These are phyloP conservation scores for Polypterus bichir DNA, from an alignment of 2,113 vertebrate species.

Conservation along the genomic window DNA sequence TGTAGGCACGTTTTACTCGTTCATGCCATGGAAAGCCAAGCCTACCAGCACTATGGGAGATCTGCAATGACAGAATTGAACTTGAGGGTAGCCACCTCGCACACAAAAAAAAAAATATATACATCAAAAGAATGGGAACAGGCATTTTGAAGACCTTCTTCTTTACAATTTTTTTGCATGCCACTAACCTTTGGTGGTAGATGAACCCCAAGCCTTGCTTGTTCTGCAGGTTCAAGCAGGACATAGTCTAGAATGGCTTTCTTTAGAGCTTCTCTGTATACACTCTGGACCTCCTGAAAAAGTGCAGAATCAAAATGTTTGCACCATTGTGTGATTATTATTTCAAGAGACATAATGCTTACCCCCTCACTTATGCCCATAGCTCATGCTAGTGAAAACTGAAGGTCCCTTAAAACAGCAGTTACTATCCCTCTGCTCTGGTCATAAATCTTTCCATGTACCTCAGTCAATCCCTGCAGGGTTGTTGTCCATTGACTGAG, in stretches of 20 bases:
- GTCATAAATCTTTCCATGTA: constrained; percentile 17
- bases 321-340: too few relatives aligned
- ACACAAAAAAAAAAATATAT: constrained; percentile 10
- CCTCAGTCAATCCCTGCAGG: constrained; percentile 28
- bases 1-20: constrained; percentile 24
- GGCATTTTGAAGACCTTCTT: neutral
- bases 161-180: neutral
- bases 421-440: neutral
- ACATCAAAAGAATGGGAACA: constrained; percentile 6
- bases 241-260: constrained; percentile 32
- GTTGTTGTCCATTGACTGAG: constrained; percentile 6
- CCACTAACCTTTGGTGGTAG: constrained; percentile 27
- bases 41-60: constrained; percentile 21
- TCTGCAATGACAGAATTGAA: constrained; percentile 19
- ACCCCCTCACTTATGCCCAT: too few relatives aligned
- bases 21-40: constrained; percentile 21
- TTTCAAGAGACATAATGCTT: too few relatives aligned
- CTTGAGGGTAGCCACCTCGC: constrained; percentile 12
- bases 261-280: constrained; percentile 35
- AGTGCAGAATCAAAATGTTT: constrained; percentile 29
- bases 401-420: neutral
- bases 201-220: constrained; percentile 30
- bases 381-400: neutral
- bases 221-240: constrained; percentile 31
- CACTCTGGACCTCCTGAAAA: constrained; percentile 37